phyloP scores from a whole-genome alignment of 2,113 vertebrate genomes.

The Suricata suricatta region DNA sequence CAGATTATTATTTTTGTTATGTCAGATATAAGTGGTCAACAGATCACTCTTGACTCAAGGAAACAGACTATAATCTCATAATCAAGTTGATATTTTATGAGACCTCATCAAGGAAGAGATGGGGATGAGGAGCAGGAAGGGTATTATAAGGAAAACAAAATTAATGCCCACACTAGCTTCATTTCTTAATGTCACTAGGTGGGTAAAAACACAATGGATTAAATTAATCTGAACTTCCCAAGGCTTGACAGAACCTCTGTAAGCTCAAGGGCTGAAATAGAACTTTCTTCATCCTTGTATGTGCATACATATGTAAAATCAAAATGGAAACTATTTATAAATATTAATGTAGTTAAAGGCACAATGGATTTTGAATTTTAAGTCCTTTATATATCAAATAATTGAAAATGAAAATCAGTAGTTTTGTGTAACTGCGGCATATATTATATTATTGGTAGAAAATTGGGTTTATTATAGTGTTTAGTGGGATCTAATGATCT shows the following conservation, averaged over 20 bases:
- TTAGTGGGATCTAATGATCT: not conserved
- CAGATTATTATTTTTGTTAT: conserved; percentile 25
- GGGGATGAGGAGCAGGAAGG: not conserved
- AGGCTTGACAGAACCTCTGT: not conserved
- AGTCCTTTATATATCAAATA: not conserved
- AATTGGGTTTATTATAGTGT: not conserved
- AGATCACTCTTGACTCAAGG: not conserved
- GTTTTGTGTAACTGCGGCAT: not conserved
- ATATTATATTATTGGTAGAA: not conserved
- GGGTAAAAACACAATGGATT: not conserved
- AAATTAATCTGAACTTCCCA: conserved; percentile 7
- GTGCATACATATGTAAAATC: not conserved
- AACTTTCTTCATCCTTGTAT: not conserved
- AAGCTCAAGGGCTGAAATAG: not conserved
- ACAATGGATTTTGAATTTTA: not conserved
- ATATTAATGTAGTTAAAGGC: not conserved
- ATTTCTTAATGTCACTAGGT: not conserved
- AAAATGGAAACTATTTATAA: conserved; percentile 37
- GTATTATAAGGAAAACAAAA: not conserved
- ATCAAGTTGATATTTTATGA: not conserved
- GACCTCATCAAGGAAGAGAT: not conserved
- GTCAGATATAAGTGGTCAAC: not conserved
- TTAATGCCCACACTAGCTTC: not conserved
- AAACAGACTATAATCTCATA: not conserved
- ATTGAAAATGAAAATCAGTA: not conserved